A percentile compares a stretch with the other conserved stretches of the same genome.
Evolutionary conservation across 2,888 invertebrate species (phyloP).

Genomic region (Escarpia spicata): DNA sequence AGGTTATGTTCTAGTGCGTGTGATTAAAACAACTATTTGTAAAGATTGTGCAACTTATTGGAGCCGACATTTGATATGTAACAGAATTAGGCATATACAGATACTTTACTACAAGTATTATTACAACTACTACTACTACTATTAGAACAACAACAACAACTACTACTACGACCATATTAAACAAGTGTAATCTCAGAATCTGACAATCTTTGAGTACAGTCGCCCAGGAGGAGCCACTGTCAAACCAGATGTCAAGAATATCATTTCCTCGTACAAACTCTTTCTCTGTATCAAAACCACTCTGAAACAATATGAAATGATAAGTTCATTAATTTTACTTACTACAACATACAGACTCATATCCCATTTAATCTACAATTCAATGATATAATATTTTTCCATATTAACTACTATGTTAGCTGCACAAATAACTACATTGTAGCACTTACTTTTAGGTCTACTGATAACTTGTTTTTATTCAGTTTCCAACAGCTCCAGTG

Average conservation of each 20-base stretch:
- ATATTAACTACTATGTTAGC: not conserved
- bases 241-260: conserved; percentile 99
- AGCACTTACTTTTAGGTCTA: not conserved
- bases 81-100: no score
- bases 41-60: no score
- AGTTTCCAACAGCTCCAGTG: no score
- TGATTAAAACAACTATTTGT: no score
- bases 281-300: conserved; percentile 38
- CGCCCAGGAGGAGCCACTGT: conserved; percentile 94
- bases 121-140: no score
- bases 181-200: not conserved
- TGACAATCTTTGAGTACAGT: conserved; percentile 50
- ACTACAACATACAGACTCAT: not conserved
- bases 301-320: conserved; percentile 30
- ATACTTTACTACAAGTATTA: no score
- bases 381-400: not conserved
- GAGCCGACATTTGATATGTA: no score
- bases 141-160: not conserved
- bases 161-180: not conserved
- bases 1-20: no score
- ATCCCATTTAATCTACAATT: not conserved
- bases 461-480: no score
- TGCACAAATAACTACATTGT: not conserved
- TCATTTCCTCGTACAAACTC: conserved; percentile 71
- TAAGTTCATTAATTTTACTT: no score